Base-by-base conservation (phyloP, 2,888 invertebrate species). In the Trimorus sp. region DNA sequence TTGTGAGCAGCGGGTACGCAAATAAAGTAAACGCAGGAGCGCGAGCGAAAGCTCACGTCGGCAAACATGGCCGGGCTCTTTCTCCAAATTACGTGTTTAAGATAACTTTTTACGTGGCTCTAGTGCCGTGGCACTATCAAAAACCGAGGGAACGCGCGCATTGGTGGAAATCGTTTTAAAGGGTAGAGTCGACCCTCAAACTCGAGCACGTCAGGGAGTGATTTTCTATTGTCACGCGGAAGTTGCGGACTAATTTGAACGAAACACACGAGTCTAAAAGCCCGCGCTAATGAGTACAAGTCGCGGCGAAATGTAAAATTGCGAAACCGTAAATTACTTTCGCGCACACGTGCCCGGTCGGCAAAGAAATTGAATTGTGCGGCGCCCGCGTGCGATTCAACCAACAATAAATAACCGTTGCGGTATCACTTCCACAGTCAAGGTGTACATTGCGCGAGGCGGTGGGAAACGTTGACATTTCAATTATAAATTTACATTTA, bases 111-210 rank as follows among this genome's bases (percentile, higher is more conserved):
- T 59, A 75, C 16, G 51, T 26, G n/a, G 12, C 45, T 54, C n/a
- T 26, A 45, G 60, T 56, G 60, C 69, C 38, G 45, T 54, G 3
- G 16, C 51, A 62, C 66, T 66, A 76, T 76, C 75, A 75, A 75
- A 75, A 76, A 68, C 54, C 76, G 38, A 45, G 77, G 66, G 63
- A 77, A 53, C 66, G 15, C 42, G 58, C 71, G 60, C 77, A 65
- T 77, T 51, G 70, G 48, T 71, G 11, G 54, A 78, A 78, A 78
- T 78, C 66, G 66, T 78, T 78, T 78, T 78, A 78, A 70, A 71
- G 78, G 78, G 78, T 78, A 78, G 71, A 78, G 59, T 63, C 70
- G 71, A 71, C 78, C 78, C 78, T 78, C 48, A 78, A 78, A 66
- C 51, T 78, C 66, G 78, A 78, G 78, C 60, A 66, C 60, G 71